Evolutionary conservation across 2,113 vertebrate genomes (phyloP), one percentile per base, ranked within the genome.

Genomic region (Leucoraja erinaceus): DNA sequence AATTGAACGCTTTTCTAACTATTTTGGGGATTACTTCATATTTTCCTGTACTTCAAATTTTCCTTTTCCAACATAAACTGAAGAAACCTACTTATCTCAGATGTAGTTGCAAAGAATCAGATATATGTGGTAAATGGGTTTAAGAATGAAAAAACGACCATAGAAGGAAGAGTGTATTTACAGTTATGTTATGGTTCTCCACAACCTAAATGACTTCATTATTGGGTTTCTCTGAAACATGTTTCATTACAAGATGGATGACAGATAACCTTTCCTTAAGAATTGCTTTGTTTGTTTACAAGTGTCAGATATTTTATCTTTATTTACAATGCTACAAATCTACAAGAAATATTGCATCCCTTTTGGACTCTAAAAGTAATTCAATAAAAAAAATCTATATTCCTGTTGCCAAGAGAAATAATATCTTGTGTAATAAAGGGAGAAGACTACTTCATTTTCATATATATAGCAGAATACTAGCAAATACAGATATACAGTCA

Each of bases 321-420:
- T 84, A 84, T 61, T 84, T 84, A 84, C 56, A 61, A n/a, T 84
- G 81, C 56, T 25, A 61, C 81, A 84, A 59, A 84, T 84, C 81
- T 84, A n/a, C 81, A 56, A 59, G 14, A 84, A 84, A 84, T 59
- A 59, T 84, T 84, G 81, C 56, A n/a, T 59, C 54, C 14, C 47
- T 84, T 84, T 61, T 1, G 25, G 56, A 25, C 8, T 16, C 81
- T 84, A 61, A 84, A 84, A 61, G 56, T 28, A 84, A 54, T 59
- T 54, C 54, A 84, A 84, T 84, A 84, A 84, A 84, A 28, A 84
- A 61, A 14, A 84, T 84, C 54, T 84, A 84, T 84, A 59, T 28
- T 84, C 54, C 28, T 84, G 54, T 84, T 84, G 28, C 22, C 47
- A 84, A 59, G 56, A 59, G 54, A 61, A 84, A 59, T 84, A 84